These are phyloP conservation scores for Microctonus brassicae DNA, from an alignment of 2,888 invertebrate genomes.

Conservation along the genomic window DNA sequence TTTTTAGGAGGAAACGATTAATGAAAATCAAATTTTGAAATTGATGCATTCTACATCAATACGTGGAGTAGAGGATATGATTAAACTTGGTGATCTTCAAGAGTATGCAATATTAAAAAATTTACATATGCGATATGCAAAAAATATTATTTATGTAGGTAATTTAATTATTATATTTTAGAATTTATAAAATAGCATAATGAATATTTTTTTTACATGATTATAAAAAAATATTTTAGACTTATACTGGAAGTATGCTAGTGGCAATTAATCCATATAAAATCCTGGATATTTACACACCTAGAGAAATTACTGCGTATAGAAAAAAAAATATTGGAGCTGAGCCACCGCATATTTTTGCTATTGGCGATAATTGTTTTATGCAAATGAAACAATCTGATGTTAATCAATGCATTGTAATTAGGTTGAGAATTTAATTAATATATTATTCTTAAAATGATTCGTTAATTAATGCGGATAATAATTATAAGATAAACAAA, in stretches of 20 bases:
- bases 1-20: too few species aligned
- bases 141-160: constrained; percentile 98
- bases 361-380: constrained; percentile 98
- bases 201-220: constrained; percentile 65
- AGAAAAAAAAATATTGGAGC: constrained; percentile 98
- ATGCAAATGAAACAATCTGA: constrained; percentile 95
- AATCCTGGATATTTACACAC: constrained; percentile 97
- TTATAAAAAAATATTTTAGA: too few species aligned
- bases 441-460: too few species aligned
- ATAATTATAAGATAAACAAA: too few species aligned
- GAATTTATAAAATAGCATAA: not conserved
- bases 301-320: constrained; percentile 97
- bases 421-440: too few species aligned
- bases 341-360: constrained; percentile 98
- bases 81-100: constrained; percentile 97
- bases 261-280: constrained; percentile 99
- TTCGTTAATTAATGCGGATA: too few species aligned
- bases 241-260: constrained; percentile 98
- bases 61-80: constrained; percentile 99
- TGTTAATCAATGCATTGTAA: constrained; percentile 98
- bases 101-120: constrained; percentile 99
- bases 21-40: constrained; percentile 94
- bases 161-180: not conserved
- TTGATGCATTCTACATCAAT: constrained; percentile 98
- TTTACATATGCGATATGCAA: constrained; percentile 96